Percentiles rank a stretch among this genome's conserved stretches.
These are phyloP conservation scores for Hephaestus fuliginosus DNA, from an alignment of 2,797 vertebrate species.

Conservation along the genomic window DNA sequence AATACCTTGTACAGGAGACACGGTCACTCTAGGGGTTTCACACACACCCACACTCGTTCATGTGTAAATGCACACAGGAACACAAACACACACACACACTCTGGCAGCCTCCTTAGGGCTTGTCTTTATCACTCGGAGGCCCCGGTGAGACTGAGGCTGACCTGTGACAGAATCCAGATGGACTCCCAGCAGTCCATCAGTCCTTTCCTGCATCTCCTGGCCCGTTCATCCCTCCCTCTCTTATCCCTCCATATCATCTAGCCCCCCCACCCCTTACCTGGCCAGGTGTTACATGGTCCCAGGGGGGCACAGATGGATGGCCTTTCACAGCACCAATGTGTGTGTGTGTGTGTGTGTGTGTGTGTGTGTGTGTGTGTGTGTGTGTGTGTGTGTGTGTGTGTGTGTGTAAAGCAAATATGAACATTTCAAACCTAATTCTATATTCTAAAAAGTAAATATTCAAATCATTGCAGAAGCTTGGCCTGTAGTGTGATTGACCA, in stretches of 20 bases:
- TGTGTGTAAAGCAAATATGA: not conserved
- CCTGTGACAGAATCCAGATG: slow-evolving; percentile 79
- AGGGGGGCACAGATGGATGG: slow-evolving; percentile 47
- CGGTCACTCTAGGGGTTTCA: slow-evolving; percentile 25
- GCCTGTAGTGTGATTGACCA: too few relatives aligned
- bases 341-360: not conserved
- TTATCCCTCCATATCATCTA: slow-evolving; percentile 27
- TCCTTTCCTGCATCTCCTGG: slow-evolving; percentile 49
- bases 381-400: not conserved
- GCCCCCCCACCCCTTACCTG: slow-evolving; percentile 53
- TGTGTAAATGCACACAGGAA: slow-evolving; percentile 20
- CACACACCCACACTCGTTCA: slow-evolving; percentile 9
- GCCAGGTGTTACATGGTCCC: slow-evolving; percentile 66
- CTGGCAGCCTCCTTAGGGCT: slow-evolving; percentile 45
- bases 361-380: not conserved
- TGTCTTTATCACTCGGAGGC: slow-evolving; percentile 58
- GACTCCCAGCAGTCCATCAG: slow-evolving; percentile 68
- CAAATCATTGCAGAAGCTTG: not conserved
- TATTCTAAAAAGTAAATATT: not conserved
- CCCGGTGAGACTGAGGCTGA: slow-evolving; percentile 62
- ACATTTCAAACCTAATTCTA: not conserved
- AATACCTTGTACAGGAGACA: slow-evolving; percentile 37
- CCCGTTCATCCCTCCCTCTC: slow-evolving; percentile 44
- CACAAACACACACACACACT: slow-evolving; percentile 16
- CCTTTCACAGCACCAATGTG: slow-evolving; percentile 22